Percentiles rank a stretch among this genome's conserved stretches.
Evolutionary conservation across 2,797 vertebrate genomes (phyloP).

Genomic region (Tauraco hartlaubi): DNA sequence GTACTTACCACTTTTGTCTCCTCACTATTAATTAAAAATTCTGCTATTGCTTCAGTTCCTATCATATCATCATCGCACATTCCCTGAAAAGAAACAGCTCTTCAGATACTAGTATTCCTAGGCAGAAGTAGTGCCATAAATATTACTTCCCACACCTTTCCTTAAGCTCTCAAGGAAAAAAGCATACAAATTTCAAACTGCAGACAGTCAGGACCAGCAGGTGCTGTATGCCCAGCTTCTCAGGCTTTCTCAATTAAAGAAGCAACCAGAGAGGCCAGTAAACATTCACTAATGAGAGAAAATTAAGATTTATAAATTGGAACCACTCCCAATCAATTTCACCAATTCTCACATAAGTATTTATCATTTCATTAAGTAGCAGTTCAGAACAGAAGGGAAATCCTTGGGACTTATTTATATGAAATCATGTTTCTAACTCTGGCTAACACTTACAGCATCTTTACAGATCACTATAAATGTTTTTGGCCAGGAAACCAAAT

Average conservation of each 20-base stretch:
- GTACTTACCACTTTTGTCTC: constrained; percentile 93
- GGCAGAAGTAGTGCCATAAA: background rate
- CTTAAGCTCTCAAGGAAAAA: background rate
- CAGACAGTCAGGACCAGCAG: background rate
- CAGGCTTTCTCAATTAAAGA: background rate
- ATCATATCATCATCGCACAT: constrained; percentile 80
- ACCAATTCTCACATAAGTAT: background rate
- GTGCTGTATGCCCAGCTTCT: background rate
- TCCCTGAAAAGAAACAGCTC: constrained; percentile 72
- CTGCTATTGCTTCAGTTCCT: constrained; percentile 91
- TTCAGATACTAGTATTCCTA: background rate
- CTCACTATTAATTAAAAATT: constrained; percentile 91
- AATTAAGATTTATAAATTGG: background rate
- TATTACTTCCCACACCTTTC: background rate
- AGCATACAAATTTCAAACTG: background rate
- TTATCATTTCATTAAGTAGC: background rate
- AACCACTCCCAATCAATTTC: background rate
- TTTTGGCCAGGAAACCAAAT: background rate
- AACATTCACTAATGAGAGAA: background rate
- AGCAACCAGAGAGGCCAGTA: background rate
- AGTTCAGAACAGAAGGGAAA: background rate
- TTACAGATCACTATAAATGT: background rate
- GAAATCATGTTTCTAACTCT: background rate
- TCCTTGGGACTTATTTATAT: background rate
- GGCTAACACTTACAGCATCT: background rate